Evolutionary conservation across 1,140 invertebrate species (phyloP), one percentile per base, ranked within the genome.

Genomic region (Drosophila murphyi): DNA sequence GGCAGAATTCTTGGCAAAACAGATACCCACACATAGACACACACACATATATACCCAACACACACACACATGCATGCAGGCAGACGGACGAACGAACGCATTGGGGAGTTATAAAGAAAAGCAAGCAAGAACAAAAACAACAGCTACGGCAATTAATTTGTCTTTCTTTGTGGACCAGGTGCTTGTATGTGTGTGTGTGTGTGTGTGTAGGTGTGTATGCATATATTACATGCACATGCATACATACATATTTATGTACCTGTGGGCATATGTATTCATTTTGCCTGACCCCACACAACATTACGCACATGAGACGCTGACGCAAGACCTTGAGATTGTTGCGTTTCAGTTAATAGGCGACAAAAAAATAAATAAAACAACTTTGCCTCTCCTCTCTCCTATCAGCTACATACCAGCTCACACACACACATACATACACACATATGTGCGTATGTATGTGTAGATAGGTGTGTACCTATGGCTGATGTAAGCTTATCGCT

Each of bases 231-330:
- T 20, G 20, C 20, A 20, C 0, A 20, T 5, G 5, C 4, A 10
- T 43, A 8, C 29, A 20, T 20, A 47, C 10, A 12, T 28, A 59
- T 32, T 29, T 34, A 34, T 6, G 5, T 47, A 32, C 10, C 7
- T 34, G 5, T 34, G 50, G 2, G 7, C 32, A 50, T 34, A 41
- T 8, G 3, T 59, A 3, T 4, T 12, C 20, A 59, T 48, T 88
- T 79, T 76, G 83, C 79, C 83, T 88, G 82, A 86, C 82, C 83
- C 82, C 82, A 88, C 82, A 88, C 82, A 86, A 86, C 83, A 88
- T 88, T 72, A 63, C 63, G 68, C 45, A 72, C 50, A 65, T 50
- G 20, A 62, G 47, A 50, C 56, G 78, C 54, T 88, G 83, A 78
- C 80, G 57, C 52, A 68, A 73, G 74, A 69, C 77, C 82, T 87